A percentile compares a stretch with the other conserved stretches of the same genome.
Conservation (phyloP, 2,888 invertebrate genomes). For the Gibbula magus region DNA sequence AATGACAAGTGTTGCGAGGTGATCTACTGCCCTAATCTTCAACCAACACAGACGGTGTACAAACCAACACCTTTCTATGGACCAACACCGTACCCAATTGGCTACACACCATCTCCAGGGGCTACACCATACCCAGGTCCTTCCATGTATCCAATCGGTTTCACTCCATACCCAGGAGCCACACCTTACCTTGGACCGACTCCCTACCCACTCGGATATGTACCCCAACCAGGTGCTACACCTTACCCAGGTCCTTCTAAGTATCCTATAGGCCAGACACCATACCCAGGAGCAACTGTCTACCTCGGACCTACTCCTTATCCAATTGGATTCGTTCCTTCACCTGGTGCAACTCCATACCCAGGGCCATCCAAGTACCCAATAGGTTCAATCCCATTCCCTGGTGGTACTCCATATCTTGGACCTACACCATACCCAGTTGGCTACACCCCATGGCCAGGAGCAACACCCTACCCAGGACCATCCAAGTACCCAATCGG, state of each 20-base stretch:
- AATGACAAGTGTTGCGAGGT: slow-evolving; percentile 54
- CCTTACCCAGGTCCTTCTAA: not conserved
- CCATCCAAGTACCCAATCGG: not conserved
- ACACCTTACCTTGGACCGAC: slow-evolving; percentile 9
- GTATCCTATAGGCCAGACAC: not conserved
- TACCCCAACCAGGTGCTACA: not conserved
- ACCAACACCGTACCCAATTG: not conserved
- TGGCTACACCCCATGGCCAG: slow-evolving; percentile 33
- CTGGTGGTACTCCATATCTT: not conserved
- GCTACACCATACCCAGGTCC: not conserved
- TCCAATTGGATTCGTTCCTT: not conserved
- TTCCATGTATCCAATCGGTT: not conserved
- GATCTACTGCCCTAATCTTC: slow-evolving; percentile 44
- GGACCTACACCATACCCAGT: slow-evolving; percentile 31
- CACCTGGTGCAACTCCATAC: not conserved
- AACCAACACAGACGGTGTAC: not conserved
- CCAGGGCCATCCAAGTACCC: slow-evolving; percentile 2
- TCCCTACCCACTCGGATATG: not conserved
- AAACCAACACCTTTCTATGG: not conserved
- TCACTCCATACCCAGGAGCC: not conserved
- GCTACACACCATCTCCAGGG: not conserved
- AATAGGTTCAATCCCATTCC: not conserved
- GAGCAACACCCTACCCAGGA: slow-evolving; percentile 27
- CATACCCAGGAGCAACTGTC: not conserved
- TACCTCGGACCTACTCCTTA: slow-evolving; percentile 12